Conservation (phyloP, 2,113 vertebrate genomes). For the Zapornia atra region DNA sequence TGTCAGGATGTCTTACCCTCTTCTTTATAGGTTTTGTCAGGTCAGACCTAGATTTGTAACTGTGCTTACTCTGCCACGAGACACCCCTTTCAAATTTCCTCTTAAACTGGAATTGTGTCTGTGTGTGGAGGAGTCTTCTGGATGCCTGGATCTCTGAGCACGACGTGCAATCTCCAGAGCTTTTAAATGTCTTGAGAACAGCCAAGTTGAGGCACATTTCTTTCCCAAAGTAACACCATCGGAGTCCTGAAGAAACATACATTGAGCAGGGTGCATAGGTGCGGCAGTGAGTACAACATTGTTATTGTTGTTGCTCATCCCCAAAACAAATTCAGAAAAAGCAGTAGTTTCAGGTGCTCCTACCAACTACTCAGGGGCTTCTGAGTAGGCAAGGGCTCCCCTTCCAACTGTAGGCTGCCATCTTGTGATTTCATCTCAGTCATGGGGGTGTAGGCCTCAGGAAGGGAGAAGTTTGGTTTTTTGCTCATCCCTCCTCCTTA, state of each 20-base stretch:
- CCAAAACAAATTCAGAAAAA: background rate
- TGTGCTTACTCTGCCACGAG: background rate
- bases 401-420: background rate
- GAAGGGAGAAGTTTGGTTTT: background rate
- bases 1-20: background rate
- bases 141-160: background rate
- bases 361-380: background rate
- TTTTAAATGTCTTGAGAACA: background rate
- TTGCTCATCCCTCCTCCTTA: background rate
- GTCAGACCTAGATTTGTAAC: background rate
- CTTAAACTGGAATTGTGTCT: background rate
- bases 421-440: background rate
- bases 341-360: accelerated
- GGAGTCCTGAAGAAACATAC: background rate
- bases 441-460: background rate
- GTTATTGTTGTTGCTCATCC: background rate
- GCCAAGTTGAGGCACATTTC: background rate
- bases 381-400: background rate
- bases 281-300: background rate
- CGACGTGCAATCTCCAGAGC: background rate
- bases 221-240: background rate
- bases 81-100: background rate
- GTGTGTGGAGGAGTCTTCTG: background rate
- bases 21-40: background rate
- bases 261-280: background rate